phyloP scores from a whole-genome alignment of 2,888 invertebrate genomes.

The Phorcus lineatus region DNA sequence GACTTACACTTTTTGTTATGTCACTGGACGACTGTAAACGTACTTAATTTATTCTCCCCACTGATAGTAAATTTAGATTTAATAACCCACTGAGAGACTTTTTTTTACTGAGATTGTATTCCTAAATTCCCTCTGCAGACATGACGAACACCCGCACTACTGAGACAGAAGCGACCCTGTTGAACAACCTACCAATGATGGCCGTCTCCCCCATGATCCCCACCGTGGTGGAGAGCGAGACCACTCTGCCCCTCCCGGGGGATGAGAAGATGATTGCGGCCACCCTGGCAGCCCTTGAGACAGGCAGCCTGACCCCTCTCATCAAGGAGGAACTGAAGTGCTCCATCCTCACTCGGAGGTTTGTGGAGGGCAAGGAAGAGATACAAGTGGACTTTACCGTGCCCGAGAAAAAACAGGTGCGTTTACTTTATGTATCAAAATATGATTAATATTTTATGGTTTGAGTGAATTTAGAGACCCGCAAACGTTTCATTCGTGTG shows the following conservation, averaged over 20 bases:
- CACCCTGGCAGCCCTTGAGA: slow-evolving; percentile 36
- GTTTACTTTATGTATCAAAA: neutral
- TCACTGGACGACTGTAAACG: too few species aligned
- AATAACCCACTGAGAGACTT: too few species aligned
- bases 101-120: too few species aligned
- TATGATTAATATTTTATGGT: neutral
- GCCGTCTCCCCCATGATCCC: neutral
- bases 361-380: slow-evolving; percentile 57
- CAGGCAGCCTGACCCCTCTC: slow-evolving; percentile 43
- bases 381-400: slow-evolving; percentile 50
- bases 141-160: neutral
- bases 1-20: too few species aligned
- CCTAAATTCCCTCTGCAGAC: neutral
- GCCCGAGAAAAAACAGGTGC: slow-evolving; percentile 39
- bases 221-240: neutral
- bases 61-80: too few species aligned
- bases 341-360: slow-evolving; percentile 55
- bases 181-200: neutral
- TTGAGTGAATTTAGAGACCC: neutral
- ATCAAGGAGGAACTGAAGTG: slow-evolving; percentile 60
- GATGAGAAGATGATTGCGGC: slow-evolving; percentile 40
- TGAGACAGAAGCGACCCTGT: neutral
- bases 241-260: neutral
- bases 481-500: too few species aligned
- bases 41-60: too few species aligned